Evolutionary conservation across 2,797 vertebrate species (phyloP), one percentile per base, ranked within the genome.

Genomic region (Netta rufina): DNA sequence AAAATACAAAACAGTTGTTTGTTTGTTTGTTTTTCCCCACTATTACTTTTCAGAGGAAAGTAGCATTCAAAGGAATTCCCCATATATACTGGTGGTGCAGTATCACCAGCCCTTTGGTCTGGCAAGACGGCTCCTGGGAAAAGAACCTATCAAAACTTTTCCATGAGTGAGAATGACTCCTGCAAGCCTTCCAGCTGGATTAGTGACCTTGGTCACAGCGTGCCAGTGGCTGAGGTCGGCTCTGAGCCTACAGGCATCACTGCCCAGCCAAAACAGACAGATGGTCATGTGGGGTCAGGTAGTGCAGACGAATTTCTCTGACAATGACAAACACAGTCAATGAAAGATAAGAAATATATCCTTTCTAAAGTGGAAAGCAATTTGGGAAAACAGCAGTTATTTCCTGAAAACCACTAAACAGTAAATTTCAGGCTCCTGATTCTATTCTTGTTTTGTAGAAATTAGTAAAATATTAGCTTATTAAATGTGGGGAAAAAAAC

Each of bases 181-280:
- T 66, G 73, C 21, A 70, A 90, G 25, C 13, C 25, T 67, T 91
- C 89, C 89, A 95, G 89, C 83, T 95, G 87, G 67, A 79, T 76
- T 64, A 60, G 13, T 1, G 66, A 94, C 91, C 87, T 95, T 84
- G 91, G 43, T n/a, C 38, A 2, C 9, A 53, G 64, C 0, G 0
- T 90, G 66, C 17, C 73, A 41, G 39, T 33, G 80, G 36, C 73
- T 60, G 60, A 92, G 89, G 92, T 92, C 92, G 90, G 62, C 15
- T 78, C 54, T 79, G 70, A 2, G 36, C 89, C 89, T 60, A 43
- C 70, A 76, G 91, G 91, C 93, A 91, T 93, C 66, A 20, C 56
- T 60, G 43, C n/a, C 54, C 85, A 92, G 96, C 89, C 91, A 94
- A 89, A 95, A 86, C 11, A 81, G 87, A 88, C 96, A 97, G 92